Base-by-base conservation (phyloP, 2,113 vertebrate species). In the Carollia perspicillata region DNA sequence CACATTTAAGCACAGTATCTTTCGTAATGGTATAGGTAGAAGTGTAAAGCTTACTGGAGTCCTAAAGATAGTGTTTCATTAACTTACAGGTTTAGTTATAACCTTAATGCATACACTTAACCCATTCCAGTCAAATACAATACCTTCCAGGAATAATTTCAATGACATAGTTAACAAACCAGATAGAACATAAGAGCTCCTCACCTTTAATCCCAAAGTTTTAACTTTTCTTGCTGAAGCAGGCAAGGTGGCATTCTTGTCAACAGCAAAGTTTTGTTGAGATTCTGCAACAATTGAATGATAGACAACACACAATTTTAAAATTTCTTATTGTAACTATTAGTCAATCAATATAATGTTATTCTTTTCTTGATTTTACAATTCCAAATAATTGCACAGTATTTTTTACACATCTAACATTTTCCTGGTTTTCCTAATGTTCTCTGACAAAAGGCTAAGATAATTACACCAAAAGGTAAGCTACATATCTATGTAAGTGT, bases 161-260 rank as follows among this genome's bases (percentile, higher is more conserved):
- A 84, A 88, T 47, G 42, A 90, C 28, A 69, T 0, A 58, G 13
- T 16, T 66, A 44, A 89, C 68, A 85, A 63, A 66, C 2, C 28
- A 93, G 8, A 6, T 84, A 26, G 40, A 74, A 87, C 53, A 18
- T 49, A 44, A 77, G 85, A 26, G 26, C 4, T 66, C 2, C 98
- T 98, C 96, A 99, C 98, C 42, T 97, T 98, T 66, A 92, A 93
- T 44, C 93, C 55, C 0, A 93, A 92, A 92, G 97, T 96, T 10
- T 55, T 0, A 1, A 97, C 22, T 89, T 97, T 98, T 87, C 96
- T 98, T 35, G 60, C 78, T 53, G 92, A 89, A 55, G 87, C 74
- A 80, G 97, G 95, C 18, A 97, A 97, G 23, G 90, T 66, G 4
- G 58, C 47, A 47, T 93, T 96, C 63, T 86, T 97, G 20, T 98